Conservation (phyloP, 2,797 vertebrate genomes). For the Alosa sapidissima region DNA sequence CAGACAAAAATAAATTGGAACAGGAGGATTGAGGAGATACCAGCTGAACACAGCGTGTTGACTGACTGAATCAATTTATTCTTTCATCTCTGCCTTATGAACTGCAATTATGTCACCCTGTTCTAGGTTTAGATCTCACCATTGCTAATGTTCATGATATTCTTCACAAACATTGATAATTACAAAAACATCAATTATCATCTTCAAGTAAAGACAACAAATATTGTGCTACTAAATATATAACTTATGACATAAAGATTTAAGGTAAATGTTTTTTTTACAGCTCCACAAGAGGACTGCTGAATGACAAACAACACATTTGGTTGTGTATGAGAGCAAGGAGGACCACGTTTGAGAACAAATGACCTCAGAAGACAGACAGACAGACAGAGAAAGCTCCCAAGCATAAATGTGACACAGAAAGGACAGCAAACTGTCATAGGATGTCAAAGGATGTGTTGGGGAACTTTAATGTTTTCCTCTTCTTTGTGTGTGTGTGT, state of each 20-base stretch:
- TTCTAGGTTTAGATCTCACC: neutral
- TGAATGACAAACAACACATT: neutral
- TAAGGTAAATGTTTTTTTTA: neutral
- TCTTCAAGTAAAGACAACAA: neutral
- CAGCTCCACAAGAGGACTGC: neutral
- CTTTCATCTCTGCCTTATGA: neutral
- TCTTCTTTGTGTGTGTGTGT: neutral
- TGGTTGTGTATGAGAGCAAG: neutral
- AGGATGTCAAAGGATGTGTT: neutral
- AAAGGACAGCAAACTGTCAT: neutral
- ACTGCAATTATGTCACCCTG: neutral
- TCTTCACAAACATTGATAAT: neutral
- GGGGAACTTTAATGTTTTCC: neutral
- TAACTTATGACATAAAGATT: neutral
- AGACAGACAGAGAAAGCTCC: neutral
- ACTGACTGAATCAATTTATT: neutral
- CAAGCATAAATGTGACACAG: too few species aligned
- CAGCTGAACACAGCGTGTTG: neutral
- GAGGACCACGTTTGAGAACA: neutral
- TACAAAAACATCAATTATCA: constrained; percentile 2
- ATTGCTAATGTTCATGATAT: neutral
- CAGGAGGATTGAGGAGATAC: neutral
- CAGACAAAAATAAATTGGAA: neutral
- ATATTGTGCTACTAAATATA: constrained; percentile 4
- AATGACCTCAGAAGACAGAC: neutral